Evolutionary conservation across 1,140 invertebrate species (phyloP).

Genomic region (Nymphalis io): DNA sequence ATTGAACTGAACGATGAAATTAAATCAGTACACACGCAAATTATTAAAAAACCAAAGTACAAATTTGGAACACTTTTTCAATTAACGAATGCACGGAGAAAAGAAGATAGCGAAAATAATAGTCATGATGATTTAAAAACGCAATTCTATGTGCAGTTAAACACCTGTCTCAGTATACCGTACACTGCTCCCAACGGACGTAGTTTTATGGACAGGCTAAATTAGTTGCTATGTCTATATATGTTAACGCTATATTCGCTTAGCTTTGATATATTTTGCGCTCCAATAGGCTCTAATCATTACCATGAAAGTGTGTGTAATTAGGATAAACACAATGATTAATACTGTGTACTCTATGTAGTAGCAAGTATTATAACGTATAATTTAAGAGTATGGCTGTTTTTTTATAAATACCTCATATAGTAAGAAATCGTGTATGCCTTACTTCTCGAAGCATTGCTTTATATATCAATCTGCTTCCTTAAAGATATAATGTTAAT

Average conservation of each 20-base stretch:
- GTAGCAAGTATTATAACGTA: constrained; percentile 8
- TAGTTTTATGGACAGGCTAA: constrained; percentile 12
- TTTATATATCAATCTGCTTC: no score
- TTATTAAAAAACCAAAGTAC: neutral
- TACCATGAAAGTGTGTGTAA: constrained; percentile 32
- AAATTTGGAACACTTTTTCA: constrained; percentile 2
- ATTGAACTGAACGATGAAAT: neutral
- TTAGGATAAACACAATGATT: constrained; percentile 30
- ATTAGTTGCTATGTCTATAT: constrained; percentile 10
- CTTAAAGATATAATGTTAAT: no score
- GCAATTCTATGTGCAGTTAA: constrained; percentile 30
- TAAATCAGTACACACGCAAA: neutral
- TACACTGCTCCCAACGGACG: constrained; percentile 17
- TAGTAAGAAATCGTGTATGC: no score
- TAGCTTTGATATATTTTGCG: neutral
- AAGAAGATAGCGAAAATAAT: constrained; percentile 17
- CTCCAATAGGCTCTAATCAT: constrained; percentile 32
- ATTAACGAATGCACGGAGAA: constrained; percentile 4
- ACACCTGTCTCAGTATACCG: constrained; percentile 32
- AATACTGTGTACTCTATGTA: constrained; percentile 20
- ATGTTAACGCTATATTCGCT: constrained; percentile 4
- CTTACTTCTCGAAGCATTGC: no score
- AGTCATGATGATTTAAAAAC: constrained; percentile 18
- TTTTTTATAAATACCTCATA: neutral
- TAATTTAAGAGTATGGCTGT: neutral